Evolutionary conservation across 2,113 vertebrate species (phyloP).

Genomic region (Tyrannus savana): DNA sequence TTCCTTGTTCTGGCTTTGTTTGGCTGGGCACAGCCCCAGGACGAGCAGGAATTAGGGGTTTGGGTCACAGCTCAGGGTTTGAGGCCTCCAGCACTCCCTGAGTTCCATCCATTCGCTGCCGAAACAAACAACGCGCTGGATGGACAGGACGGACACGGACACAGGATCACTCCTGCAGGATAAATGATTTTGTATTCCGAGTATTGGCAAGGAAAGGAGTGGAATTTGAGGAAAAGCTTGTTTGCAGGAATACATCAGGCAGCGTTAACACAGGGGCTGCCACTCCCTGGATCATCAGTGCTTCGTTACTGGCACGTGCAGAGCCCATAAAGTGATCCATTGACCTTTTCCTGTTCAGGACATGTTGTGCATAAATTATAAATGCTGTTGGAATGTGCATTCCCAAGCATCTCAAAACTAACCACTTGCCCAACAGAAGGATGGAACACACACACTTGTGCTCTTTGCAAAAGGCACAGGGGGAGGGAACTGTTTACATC

Average conservation of each 20-base stretch:
- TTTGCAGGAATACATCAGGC: not conserved
- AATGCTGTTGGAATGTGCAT: not conserved
- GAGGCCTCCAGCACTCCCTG: fast-evolving
- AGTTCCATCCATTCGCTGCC: not conserved
- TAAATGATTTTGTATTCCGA: not conserved
- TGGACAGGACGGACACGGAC: not conserved
- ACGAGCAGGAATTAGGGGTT: not conserved
- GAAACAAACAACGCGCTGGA: not conserved
- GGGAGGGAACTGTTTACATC: fast-evolving
- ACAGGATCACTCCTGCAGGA: not conserved
- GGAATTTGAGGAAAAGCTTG: not conserved
- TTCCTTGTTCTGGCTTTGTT: slow-evolving; percentile 60
- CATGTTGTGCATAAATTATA: no score
- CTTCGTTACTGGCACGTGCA: not conserved
- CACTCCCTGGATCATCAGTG: not conserved
- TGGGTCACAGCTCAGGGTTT: not conserved
- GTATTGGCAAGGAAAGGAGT: not conserved
- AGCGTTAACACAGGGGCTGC: not conserved
- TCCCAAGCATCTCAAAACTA: not conserved
- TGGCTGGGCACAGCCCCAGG: slow-evolving; percentile 68
- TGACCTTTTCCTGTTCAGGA: not conserved
- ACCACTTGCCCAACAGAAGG: not conserved
- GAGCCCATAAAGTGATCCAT: not conserved
- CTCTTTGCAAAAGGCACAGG: not conserved
- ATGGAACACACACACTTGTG: fast-evolving